Conservation (phyloP, 2,888 invertebrate species). For the Spodoptera littoralis region DNA sequence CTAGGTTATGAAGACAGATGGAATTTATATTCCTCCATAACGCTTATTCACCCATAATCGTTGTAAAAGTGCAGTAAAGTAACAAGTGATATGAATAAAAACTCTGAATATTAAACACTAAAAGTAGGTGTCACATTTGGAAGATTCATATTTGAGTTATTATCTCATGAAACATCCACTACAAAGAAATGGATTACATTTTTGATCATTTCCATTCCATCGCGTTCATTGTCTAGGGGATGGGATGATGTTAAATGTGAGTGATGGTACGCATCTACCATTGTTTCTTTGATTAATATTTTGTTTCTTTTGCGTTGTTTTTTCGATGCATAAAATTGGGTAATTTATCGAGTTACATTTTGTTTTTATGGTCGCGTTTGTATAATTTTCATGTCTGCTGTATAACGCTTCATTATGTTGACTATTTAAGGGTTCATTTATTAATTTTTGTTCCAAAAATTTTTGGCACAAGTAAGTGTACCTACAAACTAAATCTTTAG, state of each 20-base stretch:
- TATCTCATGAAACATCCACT: constrained; percentile 66
- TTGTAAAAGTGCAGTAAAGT: constrained; percentile 39
- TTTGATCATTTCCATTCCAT: constrained; percentile 81
- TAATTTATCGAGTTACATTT: too few relatives aligned
- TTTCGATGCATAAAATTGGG: constrained; percentile 2
- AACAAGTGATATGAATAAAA: constrained; percentile 46
- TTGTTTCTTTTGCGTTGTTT: constrained; percentile 41
- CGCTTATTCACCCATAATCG: constrained; percentile 15
- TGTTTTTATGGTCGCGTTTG: too few relatives aligned
- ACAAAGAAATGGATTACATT: constrained; percentile 80
- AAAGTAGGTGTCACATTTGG: constrained; percentile 43
- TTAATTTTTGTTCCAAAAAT: too few relatives aligned
- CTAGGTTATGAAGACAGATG: constrained; percentile 23
- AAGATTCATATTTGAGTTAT: constrained; percentile 64
- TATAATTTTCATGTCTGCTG: too few relatives aligned
- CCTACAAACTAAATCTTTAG: too few relatives aligned
- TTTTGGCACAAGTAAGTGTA: too few relatives aligned
- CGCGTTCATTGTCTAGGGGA: constrained; percentile 73
- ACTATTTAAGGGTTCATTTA: too few relatives aligned
- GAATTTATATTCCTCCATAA: constrained; percentile 38
- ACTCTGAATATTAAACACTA: constrained; percentile 38
- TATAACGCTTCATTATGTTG: too few relatives aligned
- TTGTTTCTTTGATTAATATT: constrained; percentile 67
- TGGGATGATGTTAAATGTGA: constrained; percentile 68
- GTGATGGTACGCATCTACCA: constrained; percentile 69